Conservation (phyloP, 2,113 vertebrate genomes). For the Misgurnus mizolepis region DNA sequence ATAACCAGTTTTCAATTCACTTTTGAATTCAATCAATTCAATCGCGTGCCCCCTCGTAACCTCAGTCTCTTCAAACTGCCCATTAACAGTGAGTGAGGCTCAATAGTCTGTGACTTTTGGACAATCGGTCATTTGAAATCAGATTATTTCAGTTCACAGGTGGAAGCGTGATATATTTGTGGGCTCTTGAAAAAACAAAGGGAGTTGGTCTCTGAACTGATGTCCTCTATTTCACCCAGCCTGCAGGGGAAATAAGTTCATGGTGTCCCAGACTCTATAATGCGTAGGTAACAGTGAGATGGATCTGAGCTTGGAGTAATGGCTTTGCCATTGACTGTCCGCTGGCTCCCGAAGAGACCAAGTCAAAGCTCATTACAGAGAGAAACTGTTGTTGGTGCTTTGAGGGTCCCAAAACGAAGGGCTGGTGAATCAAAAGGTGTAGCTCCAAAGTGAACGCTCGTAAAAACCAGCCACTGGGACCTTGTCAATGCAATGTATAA, state of each 20-base stretch:
- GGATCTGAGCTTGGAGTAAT: conserved; percentile 38
- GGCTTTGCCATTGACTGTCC: conserved; percentile 26
- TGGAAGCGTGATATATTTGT: conserved; percentile 53
- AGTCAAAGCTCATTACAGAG: conserved; percentile 33
- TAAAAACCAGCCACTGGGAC: neutral
- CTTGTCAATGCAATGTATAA: conserved; percentile 24
- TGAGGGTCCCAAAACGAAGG: neutral
- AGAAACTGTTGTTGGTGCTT: neutral
- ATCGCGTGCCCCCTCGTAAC: neutral
- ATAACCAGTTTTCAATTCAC: neutral
- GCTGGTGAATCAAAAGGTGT: conserved; percentile 7
- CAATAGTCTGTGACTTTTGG: conserved; percentile 9
- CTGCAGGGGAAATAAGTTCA: conserved; percentile 42
- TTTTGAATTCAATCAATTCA: neutral
- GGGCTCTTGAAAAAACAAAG: conserved; percentile 48
- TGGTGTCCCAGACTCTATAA: conserved; percentile 29
- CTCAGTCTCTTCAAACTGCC: conserved; percentile 13
- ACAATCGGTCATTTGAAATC: conserved; percentile 41
- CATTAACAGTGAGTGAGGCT: conserved; percentile 8
- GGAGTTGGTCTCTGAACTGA: conserved; percentile 54
- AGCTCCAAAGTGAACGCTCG: conserved; percentile 15
- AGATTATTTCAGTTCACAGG: conserved; percentile 41
- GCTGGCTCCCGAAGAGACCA: conserved; percentile 17
- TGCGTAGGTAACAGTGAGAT: conserved; percentile 33
- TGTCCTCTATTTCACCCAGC: conserved; percentile 57